phyloP scores from a whole-genome alignment of 2,888 invertebrate species.

The Osedax fenrisi region DNA sequence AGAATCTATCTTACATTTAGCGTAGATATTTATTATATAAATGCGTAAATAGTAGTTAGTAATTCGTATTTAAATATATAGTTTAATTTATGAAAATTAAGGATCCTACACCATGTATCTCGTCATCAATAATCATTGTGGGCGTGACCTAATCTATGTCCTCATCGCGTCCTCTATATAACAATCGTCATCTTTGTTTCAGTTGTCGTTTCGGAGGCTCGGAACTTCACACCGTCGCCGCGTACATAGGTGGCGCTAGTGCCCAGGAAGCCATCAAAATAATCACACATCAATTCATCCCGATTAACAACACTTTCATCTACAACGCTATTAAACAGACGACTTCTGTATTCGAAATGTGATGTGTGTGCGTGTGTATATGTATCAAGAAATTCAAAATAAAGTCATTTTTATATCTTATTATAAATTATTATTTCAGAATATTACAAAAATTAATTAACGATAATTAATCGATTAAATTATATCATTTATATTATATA shows the following conservation, averaged over 20 bases:
- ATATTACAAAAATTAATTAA: too few species aligned
- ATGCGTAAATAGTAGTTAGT: too few species aligned
- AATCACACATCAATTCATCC: conserved; percentile 86
- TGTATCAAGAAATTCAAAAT: too few species aligned
- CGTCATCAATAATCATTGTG: neutral
- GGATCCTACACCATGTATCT: neutral
- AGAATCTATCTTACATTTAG: too few species aligned
- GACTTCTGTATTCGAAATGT: conserved; percentile 49
- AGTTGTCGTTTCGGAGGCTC: conserved; percentile 72
- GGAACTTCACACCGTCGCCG: conserved; percentile 83
- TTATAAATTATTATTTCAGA: too few species aligned
- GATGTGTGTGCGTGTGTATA: too few species aligned
- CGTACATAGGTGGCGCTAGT: conserved; percentile 78
- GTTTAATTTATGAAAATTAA: too few species aligned
- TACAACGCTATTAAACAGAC: conserved; percentile 84
- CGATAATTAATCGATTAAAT: too few species aligned
- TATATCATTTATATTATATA: too few species aligned
- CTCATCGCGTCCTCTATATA: neutral
- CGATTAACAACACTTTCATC: conserved; percentile 83
- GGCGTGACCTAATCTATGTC: neutral
- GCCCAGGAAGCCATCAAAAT: conserved; percentile 93
- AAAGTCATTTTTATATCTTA: too few species aligned
- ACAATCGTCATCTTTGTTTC: conserved; percentile 7
- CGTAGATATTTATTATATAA: too few species aligned
- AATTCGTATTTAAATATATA: too few species aligned